Percentiles rank a stretch among this genome's conserved stretches.
These are phyloP conservation scores for Coracopsis vasa DNA, from an alignment of 2,113 vertebrate species.

Conservation along the genomic window DNA sequence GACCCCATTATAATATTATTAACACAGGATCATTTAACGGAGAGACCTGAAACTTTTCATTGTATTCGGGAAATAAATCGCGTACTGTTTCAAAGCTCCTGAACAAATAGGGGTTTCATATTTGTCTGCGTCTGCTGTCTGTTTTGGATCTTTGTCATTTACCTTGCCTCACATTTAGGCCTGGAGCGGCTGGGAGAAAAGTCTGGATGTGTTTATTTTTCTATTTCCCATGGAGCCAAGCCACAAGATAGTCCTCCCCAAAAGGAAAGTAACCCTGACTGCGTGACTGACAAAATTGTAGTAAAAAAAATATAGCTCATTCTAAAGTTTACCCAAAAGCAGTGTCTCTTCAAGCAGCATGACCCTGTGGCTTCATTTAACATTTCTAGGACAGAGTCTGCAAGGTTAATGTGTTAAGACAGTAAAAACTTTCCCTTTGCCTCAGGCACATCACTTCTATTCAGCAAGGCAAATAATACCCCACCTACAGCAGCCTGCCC, in stretches of 20 bases:
- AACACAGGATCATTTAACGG: neutral
- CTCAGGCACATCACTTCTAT: conserved; percentile 54
- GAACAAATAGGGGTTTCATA: conserved; percentile 5
- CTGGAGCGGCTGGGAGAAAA: neutral
- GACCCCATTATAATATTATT: neutral
- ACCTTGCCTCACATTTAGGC: neutral
- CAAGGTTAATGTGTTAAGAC: conserved; percentile 44
- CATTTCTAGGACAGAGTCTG: conserved; percentile 21
- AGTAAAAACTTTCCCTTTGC: conserved; percentile 62
- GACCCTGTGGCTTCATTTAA: conserved; percentile 32
- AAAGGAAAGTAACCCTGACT: neutral
- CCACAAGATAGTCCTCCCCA: neutral
- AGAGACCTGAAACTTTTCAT: neutral
- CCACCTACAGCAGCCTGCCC: conserved; percentile 53
- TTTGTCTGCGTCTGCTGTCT: neutral
- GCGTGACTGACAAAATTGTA: neutral
- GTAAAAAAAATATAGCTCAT: neutral
- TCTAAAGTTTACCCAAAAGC: conserved; percentile 26
- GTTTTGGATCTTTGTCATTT: conserved; percentile 9
- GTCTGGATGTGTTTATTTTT: conserved; percentile 13
- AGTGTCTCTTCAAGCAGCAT: neutral
- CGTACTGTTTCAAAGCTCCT: neutral
- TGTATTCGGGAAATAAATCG: neutral
- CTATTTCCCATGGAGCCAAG: neutral
- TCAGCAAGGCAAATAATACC: conserved; percentile 64